Evolutionary conservation across 2,113 vertebrate species (phyloP).

Genomic region (Fregetta grallaria): DNA sequence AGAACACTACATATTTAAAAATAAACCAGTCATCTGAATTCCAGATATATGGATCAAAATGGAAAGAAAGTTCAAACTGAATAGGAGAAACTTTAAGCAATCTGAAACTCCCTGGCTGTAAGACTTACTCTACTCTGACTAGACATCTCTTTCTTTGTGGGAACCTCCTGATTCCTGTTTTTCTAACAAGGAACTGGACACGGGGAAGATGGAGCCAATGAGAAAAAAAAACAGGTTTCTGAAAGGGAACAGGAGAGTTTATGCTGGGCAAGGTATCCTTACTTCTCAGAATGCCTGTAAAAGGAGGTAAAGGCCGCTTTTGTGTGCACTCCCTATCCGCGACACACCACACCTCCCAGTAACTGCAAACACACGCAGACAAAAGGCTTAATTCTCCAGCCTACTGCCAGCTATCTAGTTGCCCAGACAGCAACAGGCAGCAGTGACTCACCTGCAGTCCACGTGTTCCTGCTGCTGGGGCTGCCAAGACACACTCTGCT

Average conservation of each 20-base stretch:
- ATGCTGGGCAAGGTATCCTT: neutral
- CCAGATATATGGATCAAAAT: neutral
- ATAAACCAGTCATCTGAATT: neutral
- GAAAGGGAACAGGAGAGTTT: neutral
- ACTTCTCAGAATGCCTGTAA: neutral
- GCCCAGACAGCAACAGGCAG: neutral
- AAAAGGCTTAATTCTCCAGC: neutral
- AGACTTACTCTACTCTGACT: neutral
- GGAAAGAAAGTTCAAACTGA: neutral
- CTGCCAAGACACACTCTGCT: neutral
- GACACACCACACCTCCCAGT: neutral
- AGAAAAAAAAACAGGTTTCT: neutral
- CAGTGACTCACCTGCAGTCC: constrained; percentile 54
- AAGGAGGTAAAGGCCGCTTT: neutral
- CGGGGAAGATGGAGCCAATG: neutral
- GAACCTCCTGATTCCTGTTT: neutral
- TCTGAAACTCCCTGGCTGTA: neutral
- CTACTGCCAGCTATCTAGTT: neutral
- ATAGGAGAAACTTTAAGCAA: neutral
- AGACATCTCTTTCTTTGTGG: neutral
- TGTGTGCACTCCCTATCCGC: neutral
- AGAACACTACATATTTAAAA: neutral
- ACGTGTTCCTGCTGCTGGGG: neutral
- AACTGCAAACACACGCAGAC: neutral
- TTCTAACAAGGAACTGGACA: neutral